Conservation (phyloP, 2,797 vertebrate species). For the Amphiprion clarkii region DNA sequence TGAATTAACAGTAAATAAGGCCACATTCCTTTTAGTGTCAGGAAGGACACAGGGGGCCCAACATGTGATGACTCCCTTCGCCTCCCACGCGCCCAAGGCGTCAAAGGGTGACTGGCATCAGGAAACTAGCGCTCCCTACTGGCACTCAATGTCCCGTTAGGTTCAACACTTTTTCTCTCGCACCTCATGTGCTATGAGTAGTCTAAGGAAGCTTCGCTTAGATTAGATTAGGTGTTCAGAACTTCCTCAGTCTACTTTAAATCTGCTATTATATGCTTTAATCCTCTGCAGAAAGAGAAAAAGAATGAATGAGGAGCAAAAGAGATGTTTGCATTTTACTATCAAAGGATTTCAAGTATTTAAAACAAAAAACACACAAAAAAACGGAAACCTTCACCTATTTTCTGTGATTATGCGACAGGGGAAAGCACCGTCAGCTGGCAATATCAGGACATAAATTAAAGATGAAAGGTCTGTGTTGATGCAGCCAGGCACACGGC, state of each 20-base stretch:
- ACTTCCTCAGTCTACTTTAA: too few relatives aligned
- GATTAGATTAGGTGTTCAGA: too few relatives aligned
- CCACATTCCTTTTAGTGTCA: neutral
- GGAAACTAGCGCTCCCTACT: constrained; percentile 64
- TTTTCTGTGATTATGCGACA: constrained; percentile 1
- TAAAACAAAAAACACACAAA: too few relatives aligned
- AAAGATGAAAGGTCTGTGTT: constrained; percentile 38
- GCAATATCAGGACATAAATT: neutral
- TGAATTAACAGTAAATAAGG: neutral
- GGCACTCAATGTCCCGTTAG: constrained; percentile 36
- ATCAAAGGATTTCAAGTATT: too few relatives aligned
- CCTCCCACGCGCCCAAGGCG: constrained; percentile 1
- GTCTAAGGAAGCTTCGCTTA: neutral
- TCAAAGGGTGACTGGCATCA: constrained; percentile 5
- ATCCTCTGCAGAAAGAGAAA: neutral
- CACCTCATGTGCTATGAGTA: neutral
- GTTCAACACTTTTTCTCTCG: constrained; percentile 6
- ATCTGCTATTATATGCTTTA: neutral
- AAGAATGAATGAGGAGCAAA: neutral
- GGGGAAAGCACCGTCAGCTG: neutral
- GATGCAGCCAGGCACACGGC: constrained; percentile 5
- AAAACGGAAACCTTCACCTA: neutral
- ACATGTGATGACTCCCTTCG: constrained; percentile 6
- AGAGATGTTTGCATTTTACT: neutral
- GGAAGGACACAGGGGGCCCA: neutral